Evolutionary conservation across 2,797 vertebrate species (phyloP), one percentile per base, ranked within the genome.

Genomic region (Gobionotothen gibberifrons): DNA sequence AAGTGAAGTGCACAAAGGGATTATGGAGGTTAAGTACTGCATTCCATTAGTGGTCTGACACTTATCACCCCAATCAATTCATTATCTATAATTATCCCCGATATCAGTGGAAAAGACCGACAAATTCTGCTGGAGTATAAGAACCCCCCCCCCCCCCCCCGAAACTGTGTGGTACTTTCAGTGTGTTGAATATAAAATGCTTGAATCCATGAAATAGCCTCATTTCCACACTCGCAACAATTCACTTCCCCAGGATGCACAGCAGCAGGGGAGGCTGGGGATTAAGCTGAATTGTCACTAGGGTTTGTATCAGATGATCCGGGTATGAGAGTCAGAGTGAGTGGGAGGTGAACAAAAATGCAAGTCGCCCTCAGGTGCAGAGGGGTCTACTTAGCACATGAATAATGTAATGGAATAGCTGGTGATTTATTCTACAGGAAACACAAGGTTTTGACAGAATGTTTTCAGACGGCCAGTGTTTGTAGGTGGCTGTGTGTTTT

Each of bases 31-130:
- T 92, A 91, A 93, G 82, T 83, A 83, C 82, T 83, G 72, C 82
- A 88, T 94, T 90, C 91, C 89, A 93, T 94, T 93, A 91, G 89
- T 83, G 61, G 78, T 78, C 85, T 90, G 87, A 89, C 89, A 89
- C 89, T 83, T 83, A 87, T 89, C 87, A 85, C 82, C 88, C 69
- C 74, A 69, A 87, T 90, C 87, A 90, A 91, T 93, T 90, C 82
- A 93, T 93, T 93, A 90, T 88, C 84, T 85, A 79, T 86, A 87
- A 92, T 92, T 87, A 92, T 84, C 81, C 83, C 63, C 57, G 59
- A 88, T 88, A 90, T 86, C 78, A 76, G 72, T 60, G 73, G 61
- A 69, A 83, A 88, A 74, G 72, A 76, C 66, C 52, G 69, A 82
- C 68, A 60, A 46, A 84, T 78, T 83, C 74, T 36, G 36, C 49